Conservation (phyloP, 2,113 vertebrate genomes). For the Chrysemys picta region DNA sequence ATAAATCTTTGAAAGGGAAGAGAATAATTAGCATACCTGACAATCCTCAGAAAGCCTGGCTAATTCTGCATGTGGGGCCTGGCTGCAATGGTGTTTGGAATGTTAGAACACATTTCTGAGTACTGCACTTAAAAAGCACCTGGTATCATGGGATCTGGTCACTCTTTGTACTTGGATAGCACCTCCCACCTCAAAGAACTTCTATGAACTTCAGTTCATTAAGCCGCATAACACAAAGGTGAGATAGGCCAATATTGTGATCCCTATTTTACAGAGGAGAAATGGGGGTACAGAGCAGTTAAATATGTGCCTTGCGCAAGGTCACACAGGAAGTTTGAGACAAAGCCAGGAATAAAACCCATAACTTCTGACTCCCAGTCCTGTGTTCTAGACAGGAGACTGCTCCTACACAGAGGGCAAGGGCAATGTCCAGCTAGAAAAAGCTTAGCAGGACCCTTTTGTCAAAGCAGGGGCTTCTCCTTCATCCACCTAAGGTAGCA, state of each 20-base stretch:
- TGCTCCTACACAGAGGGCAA: too few relatives aligned
- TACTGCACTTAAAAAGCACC: neutral
- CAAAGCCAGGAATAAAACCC: neutral
- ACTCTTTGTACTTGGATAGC: neutral
- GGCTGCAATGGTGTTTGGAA: neutral
- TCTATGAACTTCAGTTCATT: neutral
- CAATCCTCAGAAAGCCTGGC: neutral
- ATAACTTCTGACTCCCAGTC: too few relatives aligned
- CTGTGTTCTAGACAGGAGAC: too few relatives aligned
- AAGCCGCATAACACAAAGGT: neutral
- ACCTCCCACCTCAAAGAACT: too few relatives aligned
- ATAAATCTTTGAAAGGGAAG: neutral
- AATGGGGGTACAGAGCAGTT: neutral
- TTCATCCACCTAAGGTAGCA: too few relatives aligned
- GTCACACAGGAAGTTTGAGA: neutral
- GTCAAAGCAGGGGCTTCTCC: too few relatives aligned
- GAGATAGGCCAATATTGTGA: neutral
- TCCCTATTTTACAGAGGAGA: neutral
- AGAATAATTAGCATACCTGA: neutral
- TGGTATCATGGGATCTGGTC: neutral
- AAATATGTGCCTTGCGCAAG: neutral
- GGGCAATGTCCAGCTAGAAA: too few relatives aligned
- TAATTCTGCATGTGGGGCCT: neutral
- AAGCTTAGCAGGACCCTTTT: too few relatives aligned
- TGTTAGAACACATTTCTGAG: neutral